These are phyloP conservation scores for Ptychoptera contaminata DNA, from an alignment of 2,888 invertebrate species.

Conservation along the genomic window DNA sequence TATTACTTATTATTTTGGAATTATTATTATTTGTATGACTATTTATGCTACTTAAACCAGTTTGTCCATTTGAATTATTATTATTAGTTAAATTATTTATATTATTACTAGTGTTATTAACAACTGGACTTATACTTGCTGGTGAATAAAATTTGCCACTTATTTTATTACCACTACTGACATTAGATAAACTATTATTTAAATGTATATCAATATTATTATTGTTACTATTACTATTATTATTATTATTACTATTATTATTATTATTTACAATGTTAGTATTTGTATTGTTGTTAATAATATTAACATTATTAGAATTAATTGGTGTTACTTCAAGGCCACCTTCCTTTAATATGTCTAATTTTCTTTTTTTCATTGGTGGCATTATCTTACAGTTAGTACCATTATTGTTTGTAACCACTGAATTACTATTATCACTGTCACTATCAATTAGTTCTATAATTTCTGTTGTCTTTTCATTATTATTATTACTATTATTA, in stretches of 20 bases:
- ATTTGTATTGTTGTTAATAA: not conserved
- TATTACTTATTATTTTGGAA: not conserved
- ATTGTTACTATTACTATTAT: too few species aligned
- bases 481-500: not conserved
- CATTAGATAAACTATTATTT: too few species aligned
- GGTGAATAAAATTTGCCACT: conserved; percentile 7
- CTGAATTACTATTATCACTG: conserved; percentile 8
- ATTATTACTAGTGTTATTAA: too few species aligned
- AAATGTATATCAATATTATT: too few species aligned
- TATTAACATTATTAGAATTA: too few species aligned
- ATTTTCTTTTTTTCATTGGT: conserved; percentile 47
- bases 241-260: too few species aligned
- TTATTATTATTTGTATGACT: not conserved
- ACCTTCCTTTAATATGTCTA: conserved; percentile 58
- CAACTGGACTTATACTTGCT: conserved; percentile 6
- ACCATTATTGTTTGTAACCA: not conserved
- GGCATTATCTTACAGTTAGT: conserved; percentile 10
- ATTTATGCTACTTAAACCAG: not conserved
- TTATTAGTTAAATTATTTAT: too few species aligned
- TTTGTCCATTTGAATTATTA: too few species aligned
- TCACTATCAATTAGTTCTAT: conserved; percentile 13
- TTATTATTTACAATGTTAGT: too few species aligned
- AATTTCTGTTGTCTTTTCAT: conserved; percentile 9
- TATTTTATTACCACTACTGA: too few species aligned
- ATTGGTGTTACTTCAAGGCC: conserved; percentile 62